phyloP scores from a whole-genome alignment of 2,888 invertebrate species.

The Hartigia nigra region DNA sequence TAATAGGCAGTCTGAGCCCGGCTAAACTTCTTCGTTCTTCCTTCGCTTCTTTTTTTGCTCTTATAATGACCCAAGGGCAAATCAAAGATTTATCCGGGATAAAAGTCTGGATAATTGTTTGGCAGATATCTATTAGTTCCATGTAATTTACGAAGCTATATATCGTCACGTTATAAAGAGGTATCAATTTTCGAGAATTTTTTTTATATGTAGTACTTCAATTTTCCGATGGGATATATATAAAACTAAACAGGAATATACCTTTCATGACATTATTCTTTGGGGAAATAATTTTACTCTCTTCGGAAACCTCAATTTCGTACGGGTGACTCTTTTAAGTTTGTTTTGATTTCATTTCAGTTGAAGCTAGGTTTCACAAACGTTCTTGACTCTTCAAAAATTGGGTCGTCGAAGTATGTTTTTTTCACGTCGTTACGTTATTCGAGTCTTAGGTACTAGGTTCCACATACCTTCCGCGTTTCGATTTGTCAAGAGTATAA shows the following conservation, averaged over 20 bases:
- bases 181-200: not conserved
- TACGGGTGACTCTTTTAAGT: slow-evolving; percentile 21
- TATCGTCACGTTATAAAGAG: not conserved
- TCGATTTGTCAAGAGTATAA: not conserved
- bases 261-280: slow-evolving; percentile 31
- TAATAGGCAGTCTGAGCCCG: slow-evolving; percentile 23
- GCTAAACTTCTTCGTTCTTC: slow-evolving; percentile 11
- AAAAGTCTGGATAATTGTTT: not conserved
- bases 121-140: not conserved
- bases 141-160: not conserved
- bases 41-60: not conserved
- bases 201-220: not conserved
- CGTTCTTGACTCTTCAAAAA: slow-evolving; percentile 14
- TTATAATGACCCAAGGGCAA: not conserved
- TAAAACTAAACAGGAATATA: not conserved
- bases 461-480: slow-evolving; percentile 17
- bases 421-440: slow-evolving; percentile 21
- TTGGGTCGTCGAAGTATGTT: slow-evolving; percentile 19
- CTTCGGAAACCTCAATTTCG: slow-evolving; percentile 34
- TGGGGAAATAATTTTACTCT: slow-evolving; percentile 36
- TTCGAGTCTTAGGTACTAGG: slow-evolving; percentile 16
- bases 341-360: slow-evolving; percentile 1
- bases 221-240: not conserved
- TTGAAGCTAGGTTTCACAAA: not conserved
- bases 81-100: not conserved